Evolutionary conservation across 2,797 vertebrate species (phyloP).

Genomic region (Carcharodon carcharias): DNA sequence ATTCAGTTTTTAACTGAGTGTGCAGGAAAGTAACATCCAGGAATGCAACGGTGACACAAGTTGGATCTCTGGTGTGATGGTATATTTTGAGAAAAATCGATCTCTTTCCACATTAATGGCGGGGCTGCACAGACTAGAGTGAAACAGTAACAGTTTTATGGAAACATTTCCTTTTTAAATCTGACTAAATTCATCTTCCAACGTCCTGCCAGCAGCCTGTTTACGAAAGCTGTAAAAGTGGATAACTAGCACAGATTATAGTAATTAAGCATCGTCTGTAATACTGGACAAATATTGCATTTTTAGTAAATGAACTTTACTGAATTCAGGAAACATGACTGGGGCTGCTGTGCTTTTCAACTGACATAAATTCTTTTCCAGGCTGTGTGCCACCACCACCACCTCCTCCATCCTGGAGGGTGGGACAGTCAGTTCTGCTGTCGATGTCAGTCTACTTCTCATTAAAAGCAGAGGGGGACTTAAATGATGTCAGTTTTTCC

Average conservation of each 20-base stretch:
- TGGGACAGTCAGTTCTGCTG: background rate
- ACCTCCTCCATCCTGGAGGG: background rate
- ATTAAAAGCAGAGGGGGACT: background rate
- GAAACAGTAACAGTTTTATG: background rate
- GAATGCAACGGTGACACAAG: background rate
- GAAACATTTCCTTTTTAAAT: background rate
- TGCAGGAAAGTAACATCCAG: background rate
- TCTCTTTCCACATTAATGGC: background rate
- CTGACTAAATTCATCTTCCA: background rate
- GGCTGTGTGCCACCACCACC: background rate
- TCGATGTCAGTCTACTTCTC: background rate
- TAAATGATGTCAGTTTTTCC: background rate
- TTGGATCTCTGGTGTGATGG: background rate
- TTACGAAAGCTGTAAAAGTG: background rate
- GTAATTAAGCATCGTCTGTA: background rate
- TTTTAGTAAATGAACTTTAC: background rate
- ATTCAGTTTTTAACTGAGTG: background rate
- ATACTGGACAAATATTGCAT: constrained; percentile 6
- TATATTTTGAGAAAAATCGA: background rate
- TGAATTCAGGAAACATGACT: background rate
- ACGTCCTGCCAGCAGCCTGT: background rate
- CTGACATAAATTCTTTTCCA: background rate
- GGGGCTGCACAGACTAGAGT: background rate
- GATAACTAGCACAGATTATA: background rate
- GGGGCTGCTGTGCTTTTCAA: background rate